Evolutionary conservation across 2,888 invertebrate genomes (phyloP), one percentile per base, ranked within the genome.

Genomic region (Machimus atricapillus): DNA sequence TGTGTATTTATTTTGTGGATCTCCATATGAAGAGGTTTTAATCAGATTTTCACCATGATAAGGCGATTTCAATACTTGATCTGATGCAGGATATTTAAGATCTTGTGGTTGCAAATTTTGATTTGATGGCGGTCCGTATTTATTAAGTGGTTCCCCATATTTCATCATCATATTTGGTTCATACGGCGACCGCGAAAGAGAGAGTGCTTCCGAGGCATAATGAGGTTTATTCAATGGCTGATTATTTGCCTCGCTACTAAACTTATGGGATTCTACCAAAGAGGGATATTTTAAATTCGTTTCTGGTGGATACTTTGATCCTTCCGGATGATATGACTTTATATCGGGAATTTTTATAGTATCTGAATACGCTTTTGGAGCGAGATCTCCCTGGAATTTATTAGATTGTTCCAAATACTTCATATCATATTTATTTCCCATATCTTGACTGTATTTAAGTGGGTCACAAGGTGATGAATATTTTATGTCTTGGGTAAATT

Each of bases 401-500:
- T 90, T 90, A 82, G 91, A 91, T 73, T 92, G 92, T 85, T 92
- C 91, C 89, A 91, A 90, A 81, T 91, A 93, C 89, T 93, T 93
- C 89, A 93, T 91, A 83, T 93, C 92, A 88, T 92, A 93, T 87
- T 92, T 93, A 52, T 90, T 40, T 12, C 66, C 85, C 74, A 87
- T 86, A 43, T 88, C 87, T 52, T 87, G 88, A 5, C 77, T 78
- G 52, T 87, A 89, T 76, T 89, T 89, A 52, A 88, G 73, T 12
- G 88, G 86, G n/a, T 87, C 88, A 5, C 92, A 91, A 12, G 91
- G 91, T 40, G 88, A 86, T 23, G 91, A 94, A 93, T 90, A 94
- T 90, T 93, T 95, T 92, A 93, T 90, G 82, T 92, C 92, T 83
- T 91, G 91, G 5, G 91, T 89, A 87, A 91, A 92, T 88, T 92